Conservation (phyloP, 1,140 invertebrate genomes). For the Calliphora vicina region DNA sequence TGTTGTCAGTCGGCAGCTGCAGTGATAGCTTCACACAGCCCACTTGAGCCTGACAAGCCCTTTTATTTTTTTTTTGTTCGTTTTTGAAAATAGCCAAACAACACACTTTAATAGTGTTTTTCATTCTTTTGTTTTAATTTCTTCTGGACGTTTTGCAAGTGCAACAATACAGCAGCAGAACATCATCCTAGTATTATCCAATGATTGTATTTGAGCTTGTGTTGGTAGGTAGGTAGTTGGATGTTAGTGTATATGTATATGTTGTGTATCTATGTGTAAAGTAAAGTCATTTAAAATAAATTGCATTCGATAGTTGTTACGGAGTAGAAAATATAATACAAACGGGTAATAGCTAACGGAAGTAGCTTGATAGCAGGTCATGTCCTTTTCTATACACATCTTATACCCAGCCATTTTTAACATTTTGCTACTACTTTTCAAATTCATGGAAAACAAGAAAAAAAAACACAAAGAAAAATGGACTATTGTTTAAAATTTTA, state of each 20-base stretch:
- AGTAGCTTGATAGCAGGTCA: slow-evolving; percentile 20
- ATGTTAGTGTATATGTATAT: too few species aligned
- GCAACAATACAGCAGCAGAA: too few species aligned
- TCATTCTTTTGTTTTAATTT: background rate
- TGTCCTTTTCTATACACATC: background rate
- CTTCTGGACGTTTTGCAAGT: background rate
- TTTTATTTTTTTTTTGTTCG: background rate
- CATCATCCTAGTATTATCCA: background rate
- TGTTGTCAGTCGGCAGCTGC: background rate
- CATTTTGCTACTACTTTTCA: background rate
- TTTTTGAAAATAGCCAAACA: background rate
- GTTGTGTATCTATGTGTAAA: background rate
- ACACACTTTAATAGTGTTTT: background rate
- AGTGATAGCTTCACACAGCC: background rate
- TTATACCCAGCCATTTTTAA: background rate
- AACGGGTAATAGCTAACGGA: slow-evolving; percentile 10
- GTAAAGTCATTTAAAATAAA: slow-evolving; percentile 21
- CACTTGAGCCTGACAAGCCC: background rate
- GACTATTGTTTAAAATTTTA: too few species aligned
- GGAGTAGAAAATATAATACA: background rate
- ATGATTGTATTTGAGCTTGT: background rate
- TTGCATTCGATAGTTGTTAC: slow-evolving; percentile 19
- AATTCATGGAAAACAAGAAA: too few species aligned
- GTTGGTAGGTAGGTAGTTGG: background rate
- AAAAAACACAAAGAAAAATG: too few species aligned